Evolutionary conservation across 37 sponge, comb jelly and placozoan genomes (phyloP).

Genomic region (Bolinopsis microptera): DNA sequence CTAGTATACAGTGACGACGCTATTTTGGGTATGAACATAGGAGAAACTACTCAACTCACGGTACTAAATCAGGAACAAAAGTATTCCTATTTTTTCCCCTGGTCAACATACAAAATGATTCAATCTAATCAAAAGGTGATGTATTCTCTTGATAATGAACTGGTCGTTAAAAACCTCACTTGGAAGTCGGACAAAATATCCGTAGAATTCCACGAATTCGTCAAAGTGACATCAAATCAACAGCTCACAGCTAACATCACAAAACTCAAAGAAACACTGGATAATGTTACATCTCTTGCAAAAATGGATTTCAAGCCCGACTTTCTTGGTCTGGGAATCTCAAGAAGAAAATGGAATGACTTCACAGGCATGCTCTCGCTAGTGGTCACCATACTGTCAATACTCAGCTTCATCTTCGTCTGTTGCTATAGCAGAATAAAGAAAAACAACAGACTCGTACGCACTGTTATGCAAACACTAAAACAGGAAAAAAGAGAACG

Average conservation of each 20-base stretch:
- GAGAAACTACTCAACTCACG: not conserved
- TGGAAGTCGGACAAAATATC: not conserved
- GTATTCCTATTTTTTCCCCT: not conserved
- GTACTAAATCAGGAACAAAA: not conserved
- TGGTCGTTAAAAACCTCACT: not conserved
- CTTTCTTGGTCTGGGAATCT: not conserved
- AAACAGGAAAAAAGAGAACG: not conserved
- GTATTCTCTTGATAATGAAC: not conserved
- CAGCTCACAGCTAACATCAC: not conserved
- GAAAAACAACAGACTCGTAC: not conserved
- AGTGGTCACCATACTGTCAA: not conserved
- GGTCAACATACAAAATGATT: conserved; percentile 1
- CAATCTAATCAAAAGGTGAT: not conserved
- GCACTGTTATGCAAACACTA: not conserved
- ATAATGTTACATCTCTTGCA: not conserved
- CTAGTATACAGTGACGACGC: not conserved
- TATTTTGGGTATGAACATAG: not conserved
- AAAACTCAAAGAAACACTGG: not conserved
- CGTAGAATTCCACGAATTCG: not conserved
- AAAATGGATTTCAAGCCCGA: not conserved
- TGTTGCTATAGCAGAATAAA: not conserved
- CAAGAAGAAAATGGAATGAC: not conserved
- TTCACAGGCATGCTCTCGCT: not conserved
- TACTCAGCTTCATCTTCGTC: not conserved
- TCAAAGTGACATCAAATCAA: not conserved